Conservation (phyloP, 2,797 vertebrate species). For the Liasis olivaceus region DNA sequence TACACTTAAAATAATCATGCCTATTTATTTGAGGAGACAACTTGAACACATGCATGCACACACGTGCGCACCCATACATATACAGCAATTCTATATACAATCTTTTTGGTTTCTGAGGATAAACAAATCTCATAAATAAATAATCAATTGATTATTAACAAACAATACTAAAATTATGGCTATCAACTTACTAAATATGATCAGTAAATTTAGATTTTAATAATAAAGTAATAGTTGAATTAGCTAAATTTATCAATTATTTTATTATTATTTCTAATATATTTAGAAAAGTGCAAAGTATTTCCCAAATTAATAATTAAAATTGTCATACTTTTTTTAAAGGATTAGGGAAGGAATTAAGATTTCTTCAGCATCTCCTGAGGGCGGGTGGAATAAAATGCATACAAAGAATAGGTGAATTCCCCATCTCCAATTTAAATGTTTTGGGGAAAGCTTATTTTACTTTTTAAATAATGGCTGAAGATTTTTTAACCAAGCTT, state of each 20-base stretch:
- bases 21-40: not conserved
- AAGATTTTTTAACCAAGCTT: no score
- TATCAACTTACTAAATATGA: not conserved
- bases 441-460: no score
- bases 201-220: not conserved
- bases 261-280: not conserved
- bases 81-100: not conserved
- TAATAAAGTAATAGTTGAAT: not conserved
- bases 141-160: not conserved
- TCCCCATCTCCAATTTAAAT: no score
- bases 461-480: no score
- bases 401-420: no score
- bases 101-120: not conserved
- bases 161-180: not conserved
- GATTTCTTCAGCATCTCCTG: no score
- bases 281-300: not conserved
- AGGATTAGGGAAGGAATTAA: not conserved
- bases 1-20: not conserved
- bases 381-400: not conserved
- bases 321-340: not conserved
- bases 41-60: not conserved
- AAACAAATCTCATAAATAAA: not conserved
- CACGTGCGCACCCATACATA: no score
- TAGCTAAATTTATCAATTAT: not conserved
- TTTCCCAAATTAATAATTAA: not conserved